These are phyloP conservation scores for Caloenas nicobarica DNA, from an alignment of 2,113 vertebrate species.

Conservation along the genomic window DNA sequence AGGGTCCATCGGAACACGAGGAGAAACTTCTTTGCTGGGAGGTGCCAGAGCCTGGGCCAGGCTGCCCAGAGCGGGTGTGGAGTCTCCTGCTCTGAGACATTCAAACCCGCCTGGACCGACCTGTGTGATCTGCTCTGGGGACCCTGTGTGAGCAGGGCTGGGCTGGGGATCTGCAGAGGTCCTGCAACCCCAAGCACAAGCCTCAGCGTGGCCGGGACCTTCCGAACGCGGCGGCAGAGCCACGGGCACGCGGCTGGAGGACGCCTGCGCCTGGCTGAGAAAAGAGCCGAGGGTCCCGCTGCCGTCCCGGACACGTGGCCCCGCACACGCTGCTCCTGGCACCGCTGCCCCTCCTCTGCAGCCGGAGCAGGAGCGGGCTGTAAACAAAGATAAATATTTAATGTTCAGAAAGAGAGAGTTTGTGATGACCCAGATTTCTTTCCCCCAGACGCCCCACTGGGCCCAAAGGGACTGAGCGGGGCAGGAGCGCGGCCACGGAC, in stretches of 20 bases:
- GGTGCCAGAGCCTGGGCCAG: too few species aligned
- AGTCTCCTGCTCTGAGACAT: too few species aligned
- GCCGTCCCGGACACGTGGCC: fast-evolving
- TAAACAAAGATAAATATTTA: slow-evolving; percentile 5
- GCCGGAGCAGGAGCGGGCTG: neutral
- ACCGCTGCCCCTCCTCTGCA: neutral
- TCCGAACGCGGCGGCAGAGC: fast-evolving
- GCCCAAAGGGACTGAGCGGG: neutral
- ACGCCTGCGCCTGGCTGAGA: fast-evolving
- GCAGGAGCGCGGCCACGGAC: fast-evolving
- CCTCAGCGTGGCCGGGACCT: fast-evolving
- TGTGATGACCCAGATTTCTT: neutral
- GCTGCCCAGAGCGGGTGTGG: too few species aligned
- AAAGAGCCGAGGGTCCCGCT: too few species aligned
- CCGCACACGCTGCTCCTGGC: neutral
- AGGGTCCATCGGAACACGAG: too few species aligned
- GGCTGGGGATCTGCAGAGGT: too few species aligned
- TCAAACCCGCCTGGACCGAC: too few species aligned
- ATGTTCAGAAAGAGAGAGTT: neutral
- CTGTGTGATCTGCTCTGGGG: too few species aligned
- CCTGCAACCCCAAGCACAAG: too few species aligned
- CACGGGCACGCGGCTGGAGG: too few species aligned
- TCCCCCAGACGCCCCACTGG: neutral
- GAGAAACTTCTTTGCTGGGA: too few species aligned
- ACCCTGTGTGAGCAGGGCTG: too few species aligned